Base-by-base conservation (phyloP, 2,797 vertebrate species). In the Megalops cyprinoides region DNA sequence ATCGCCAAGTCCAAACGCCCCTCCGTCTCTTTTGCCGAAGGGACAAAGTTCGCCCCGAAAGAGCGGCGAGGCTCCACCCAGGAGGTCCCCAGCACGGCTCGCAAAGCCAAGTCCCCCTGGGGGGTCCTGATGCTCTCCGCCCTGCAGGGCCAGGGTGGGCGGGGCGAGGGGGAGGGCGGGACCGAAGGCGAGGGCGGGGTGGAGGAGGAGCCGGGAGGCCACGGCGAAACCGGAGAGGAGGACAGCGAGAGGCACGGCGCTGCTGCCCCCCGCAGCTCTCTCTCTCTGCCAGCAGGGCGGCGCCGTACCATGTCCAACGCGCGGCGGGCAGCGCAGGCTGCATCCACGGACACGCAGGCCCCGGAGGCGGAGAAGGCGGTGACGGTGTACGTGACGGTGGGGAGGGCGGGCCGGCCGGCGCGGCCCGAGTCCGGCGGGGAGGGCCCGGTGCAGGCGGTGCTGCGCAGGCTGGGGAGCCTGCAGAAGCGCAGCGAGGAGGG, bases 1-100 rank as follows among this genome's bases (percentile, higher is more conserved):
- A 95, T 96, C 0, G 97, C 97, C 78, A 97, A 97, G 87, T 92
- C 96, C 87, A 99, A 99, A 90, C 90, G 97, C 0, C 98, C 98
- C 0, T 98, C 98, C 0, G 97, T 99, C 75, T 99, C 98, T 60
- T 99, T 99, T n/a, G 97, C 98, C 0, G 97, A 99, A 88, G 98
- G 98, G 18, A 99, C 98, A 0, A 97, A 96, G 84, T 99, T 99
- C 75, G 93, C 87, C 49, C 86, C 95, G 0, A 96, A 96, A 85
- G 94, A 94, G 81, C 83, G 89, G 37, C 88, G 88, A 1, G 92
- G 92, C 58, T 96, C 95, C 0, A 86, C 86, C 79, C 93, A 92
- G 4, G 97, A 99, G 53, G 88, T 90, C 0, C 84, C 89, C 9
- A 89, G 91, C 77, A 86, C 90, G 0, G 20, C 90, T 12, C 78